Evolutionary conservation across 2,888 invertebrate species (phyloP).

Genomic region (Drosophila colorata): DNA sequence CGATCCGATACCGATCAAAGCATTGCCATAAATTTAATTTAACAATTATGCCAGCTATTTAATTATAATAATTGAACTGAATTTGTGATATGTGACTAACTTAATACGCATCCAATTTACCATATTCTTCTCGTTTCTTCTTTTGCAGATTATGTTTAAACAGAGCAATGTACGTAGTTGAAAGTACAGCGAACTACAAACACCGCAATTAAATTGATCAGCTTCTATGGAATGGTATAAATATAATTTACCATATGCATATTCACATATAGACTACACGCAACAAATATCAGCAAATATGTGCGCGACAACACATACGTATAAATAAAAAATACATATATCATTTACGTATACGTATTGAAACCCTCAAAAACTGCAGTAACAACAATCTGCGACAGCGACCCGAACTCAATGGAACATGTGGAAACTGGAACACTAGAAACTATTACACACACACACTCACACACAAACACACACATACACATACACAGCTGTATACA

Average conservation of each 20-base stretch:
- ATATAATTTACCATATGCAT: conserved; percentile 37
- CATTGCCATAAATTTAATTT: too few relatives aligned
- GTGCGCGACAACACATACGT: conserved; percentile 25
- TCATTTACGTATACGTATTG: conserved; percentile 48
- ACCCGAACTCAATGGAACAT: conserved; percentile 12
- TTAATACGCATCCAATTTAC: background rate
- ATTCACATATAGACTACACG: conserved; percentile 30
- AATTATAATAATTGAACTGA: too few relatives aligned
- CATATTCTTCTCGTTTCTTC: background rate
- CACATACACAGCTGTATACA: background rate
- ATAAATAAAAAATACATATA: conserved; percentile 38
- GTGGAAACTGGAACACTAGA: conserved; percentile 14
- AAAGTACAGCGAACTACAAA: conserved; percentile 39
- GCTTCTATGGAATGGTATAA: conserved; percentile 45
- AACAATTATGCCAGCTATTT: background rate
- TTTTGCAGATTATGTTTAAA: conserved; percentile 62
- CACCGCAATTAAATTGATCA: conserved; percentile 36
- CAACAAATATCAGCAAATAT: conserved; percentile 39
- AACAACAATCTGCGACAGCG: conserved; percentile 8
- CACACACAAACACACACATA: conserved; percentile 2
- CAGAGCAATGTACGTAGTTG: conserved; percentile 41
- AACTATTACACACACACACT: conserved; percentile 23
- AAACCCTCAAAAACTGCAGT: conserved; percentile 31
- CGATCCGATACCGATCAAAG: too few relatives aligned
- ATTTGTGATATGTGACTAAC: too few relatives aligned